Evolutionary conservation across 2,797 vertebrate genomes (phyloP), one percentile per base, ranked within the genome.

Genomic region (Lutjanus campechanus): DNA sequence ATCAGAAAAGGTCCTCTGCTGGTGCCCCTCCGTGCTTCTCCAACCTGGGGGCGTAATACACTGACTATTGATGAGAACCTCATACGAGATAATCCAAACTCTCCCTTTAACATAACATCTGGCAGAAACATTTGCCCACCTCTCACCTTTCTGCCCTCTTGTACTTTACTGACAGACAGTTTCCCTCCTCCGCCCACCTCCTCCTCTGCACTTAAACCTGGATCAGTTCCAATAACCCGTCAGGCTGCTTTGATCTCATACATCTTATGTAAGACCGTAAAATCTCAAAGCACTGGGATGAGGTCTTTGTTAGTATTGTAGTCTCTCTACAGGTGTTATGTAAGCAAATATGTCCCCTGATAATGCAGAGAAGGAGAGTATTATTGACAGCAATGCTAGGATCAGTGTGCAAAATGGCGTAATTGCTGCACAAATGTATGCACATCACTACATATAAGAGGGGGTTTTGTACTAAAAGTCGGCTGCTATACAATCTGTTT

Each of bases 121-220:
- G 17, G 54, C 47, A 69, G 13, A 67, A 25, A 25, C 15, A 69
- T 70, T 69, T 69, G 10, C 40, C 12, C 67, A 61, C 17, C n/a
- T 77, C n/a, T 65, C 60, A 53, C n/a, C 58, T 46, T 50, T 72
- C 15, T 79, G 71, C 22, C 44, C 58, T 59, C 50, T 55, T 65
- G 58, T 64, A 12, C 63, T 68, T 60, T 25, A 69, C 59, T 65
- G 40, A 8, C 51, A 36, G 36, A 65, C 36, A 54, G 40, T 41
- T 60, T 76, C 15, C 50, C 36, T 64, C 25, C 70, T 47, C 44
- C 54, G 2, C 5, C 29, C 5, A 29, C 64, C 43, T 65, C 22
- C 65, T 81, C 74, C 53, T 36, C 71, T 79, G 9, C 83, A 76
- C 69, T 76, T 79, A 58, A 61, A 87, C 20, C 20, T 79, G 53